Conservation (phyloP, 2,113 vertebrate genomes). For the Glareola pratincola region DNA sequence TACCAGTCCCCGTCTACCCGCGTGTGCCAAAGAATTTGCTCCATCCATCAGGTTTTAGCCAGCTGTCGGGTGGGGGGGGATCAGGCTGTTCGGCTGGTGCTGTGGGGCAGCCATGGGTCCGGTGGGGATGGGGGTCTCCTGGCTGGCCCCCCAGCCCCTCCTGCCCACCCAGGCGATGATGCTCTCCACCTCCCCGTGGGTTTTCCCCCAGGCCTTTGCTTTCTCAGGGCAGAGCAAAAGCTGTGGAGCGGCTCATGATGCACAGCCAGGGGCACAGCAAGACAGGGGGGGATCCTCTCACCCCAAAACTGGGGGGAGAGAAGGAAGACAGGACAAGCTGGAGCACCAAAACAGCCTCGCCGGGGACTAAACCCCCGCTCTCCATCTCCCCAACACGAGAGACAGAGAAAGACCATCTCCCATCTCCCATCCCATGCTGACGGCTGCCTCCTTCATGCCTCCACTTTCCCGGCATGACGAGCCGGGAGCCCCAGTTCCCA, state of each 20-base stretch:
- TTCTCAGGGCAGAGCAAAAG: background rate
- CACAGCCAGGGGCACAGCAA: background rate
- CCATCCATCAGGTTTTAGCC: background rate
- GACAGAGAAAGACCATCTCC: background rate
- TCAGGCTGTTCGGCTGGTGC: background rate
- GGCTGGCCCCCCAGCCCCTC: background rate
- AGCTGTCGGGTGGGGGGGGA: background rate
- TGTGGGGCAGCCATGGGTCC: background rate
- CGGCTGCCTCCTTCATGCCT: background rate
- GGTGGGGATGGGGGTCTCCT: background rate
- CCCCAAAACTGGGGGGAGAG: background rate
- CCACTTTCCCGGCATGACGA: fast-evolving
- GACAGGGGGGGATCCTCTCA: background rate
- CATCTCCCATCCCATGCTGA: background rate
- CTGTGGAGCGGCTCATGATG: background rate
- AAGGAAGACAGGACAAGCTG: background rate
- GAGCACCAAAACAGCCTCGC: background rate
- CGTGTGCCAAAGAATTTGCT: background rate
- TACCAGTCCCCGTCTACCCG: background rate
- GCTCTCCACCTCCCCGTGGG: background rate
- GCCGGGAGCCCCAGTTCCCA: background rate
- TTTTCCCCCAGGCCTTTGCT: background rate
- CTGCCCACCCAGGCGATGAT: background rate
- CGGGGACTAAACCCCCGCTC: background rate
- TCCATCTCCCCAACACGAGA: background rate